phyloP scores from a whole-genome alignment of 2,888 invertebrate genomes.

The Cantharis lateralis region DNA sequence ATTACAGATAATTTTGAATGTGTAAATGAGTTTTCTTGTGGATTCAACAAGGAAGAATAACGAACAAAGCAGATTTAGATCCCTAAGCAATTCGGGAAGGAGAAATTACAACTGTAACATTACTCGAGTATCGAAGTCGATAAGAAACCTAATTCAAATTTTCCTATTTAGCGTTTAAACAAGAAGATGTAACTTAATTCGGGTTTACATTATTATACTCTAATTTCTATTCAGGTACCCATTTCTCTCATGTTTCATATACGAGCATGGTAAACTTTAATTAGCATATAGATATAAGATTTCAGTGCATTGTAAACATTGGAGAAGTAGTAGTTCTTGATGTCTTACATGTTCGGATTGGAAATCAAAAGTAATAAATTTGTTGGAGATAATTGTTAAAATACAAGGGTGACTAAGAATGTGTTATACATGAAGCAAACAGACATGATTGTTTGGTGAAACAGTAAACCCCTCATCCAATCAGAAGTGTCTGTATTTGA shows the following conservation, averaged over 20 bases:
- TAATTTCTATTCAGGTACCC: not conserved
- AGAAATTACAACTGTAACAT: not conserved
- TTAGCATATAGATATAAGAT: not conserved
- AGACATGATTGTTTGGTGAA: slow-evolving; percentile 41
- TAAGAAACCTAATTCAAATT: not conserved
- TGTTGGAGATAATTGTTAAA: not conserved
- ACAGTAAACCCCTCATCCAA: slow-evolving; percentile 39
- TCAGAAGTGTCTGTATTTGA: slow-evolving; percentile 40
- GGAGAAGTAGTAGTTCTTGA: not conserved
- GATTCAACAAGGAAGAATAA: no score
- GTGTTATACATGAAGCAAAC: slow-evolving; percentile 38
- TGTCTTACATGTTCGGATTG: not conserved
- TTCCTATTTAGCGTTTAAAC: not conserved
- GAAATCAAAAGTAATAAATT: not conserved
- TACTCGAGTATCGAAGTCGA: not conserved
- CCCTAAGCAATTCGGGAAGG: not conserved
- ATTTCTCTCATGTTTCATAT: not conserved
- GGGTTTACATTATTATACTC: not conserved
- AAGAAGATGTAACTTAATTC: not conserved
- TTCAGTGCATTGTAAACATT: not conserved
- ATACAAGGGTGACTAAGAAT: slow-evolving; percentile 26
- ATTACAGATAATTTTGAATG: no score
- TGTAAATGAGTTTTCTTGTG: no score
- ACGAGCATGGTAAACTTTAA: not conserved
- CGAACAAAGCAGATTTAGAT: not conserved